Base-by-base conservation (phyloP, 1,140 invertebrate genomes). In the Ericerus pela region DNA sequence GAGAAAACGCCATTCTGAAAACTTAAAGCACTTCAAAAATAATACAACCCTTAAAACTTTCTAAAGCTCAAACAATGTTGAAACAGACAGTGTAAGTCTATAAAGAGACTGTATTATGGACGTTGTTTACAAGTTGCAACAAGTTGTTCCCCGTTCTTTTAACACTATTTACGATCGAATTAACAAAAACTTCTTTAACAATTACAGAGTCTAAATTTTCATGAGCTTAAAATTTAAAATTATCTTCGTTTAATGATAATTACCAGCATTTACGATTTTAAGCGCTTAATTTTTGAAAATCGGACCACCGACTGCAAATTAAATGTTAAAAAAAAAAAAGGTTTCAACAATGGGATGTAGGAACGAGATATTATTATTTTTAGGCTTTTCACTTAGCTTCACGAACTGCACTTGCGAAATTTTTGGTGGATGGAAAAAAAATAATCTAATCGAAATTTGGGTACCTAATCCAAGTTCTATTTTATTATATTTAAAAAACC, bases 21-120 rank as follows among this genome's bases (percentile, higher is more conserved):
- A 47, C 41, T 47, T 47, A 47, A 47, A 18, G 41, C 41, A 47
- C 41, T 47, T 47, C 41, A 47, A 47, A 47, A 47, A 47, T 47
- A 47, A 47, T 47, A 47, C 41, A 47, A 47, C 41, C 41, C 41
- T 47, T 47, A 47, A 47, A 47, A 47, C 41, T 47, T 47, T 47
- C n/a, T 38, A 47, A 47, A 47, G 41, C 41, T 47, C 26, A 47
- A 41, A 41, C 37, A 41, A 47, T 24, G 41, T 22, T 47, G 26
- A 5, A 47, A 47, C 41, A 47, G 41, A 47, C 41, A 47, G 41
- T 47, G 20, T 47, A 47, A 47, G 41, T 47, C 41, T 47, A 47
- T 47, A 47, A 47, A 47, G 41, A 47, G 41, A 47, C 41, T 47
- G 41, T 47, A 47, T 47, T 47, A 47, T 47, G 41, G 41, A 47